These are phyloP conservation scores for Hypanus sabinus DNA, from an alignment of 2,113 vertebrate species.

Conservation along the genomic window DNA sequence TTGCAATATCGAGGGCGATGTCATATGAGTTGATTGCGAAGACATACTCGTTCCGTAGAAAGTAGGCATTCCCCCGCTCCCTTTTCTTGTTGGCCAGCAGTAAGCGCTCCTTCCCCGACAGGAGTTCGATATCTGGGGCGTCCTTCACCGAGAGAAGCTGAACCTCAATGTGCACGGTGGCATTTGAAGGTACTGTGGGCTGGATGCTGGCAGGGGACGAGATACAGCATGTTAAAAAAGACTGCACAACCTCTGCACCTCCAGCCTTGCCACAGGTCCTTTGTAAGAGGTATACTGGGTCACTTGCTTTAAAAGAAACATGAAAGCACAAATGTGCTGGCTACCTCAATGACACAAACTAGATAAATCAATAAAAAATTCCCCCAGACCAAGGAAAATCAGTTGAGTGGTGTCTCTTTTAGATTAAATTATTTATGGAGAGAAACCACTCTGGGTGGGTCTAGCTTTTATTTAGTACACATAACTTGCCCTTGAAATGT, in stretches of 20 bases:
- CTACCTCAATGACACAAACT: background rate
- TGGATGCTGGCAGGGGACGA: conserved; percentile 48
- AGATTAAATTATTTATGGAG: too few relatives aligned
- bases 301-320: background rate
- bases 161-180: conserved; percentile 71
- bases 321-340: background rate
- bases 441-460: too few relatives aligned
- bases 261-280: background rate
- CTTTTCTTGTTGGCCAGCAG: conserved; percentile 74
- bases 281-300: background rate
- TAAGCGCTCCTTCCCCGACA: conserved; percentile 66
- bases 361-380: too few relatives aligned
- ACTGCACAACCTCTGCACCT: background rate
- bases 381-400: too few relatives aligned
- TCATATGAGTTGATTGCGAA: conserved; percentile 87
- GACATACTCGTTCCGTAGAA: conserved; percentile 78
- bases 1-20: conserved; percentile 76
- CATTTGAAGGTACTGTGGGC: conserved; percentile 64
- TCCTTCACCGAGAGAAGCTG: conserved; percentile 66
- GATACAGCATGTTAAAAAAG: background rate
- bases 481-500: too few relatives aligned
- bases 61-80: conserved; percentile 80
- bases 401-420: too few relatives aligned
- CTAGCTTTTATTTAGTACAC: too few relatives aligned
- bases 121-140: conserved; percentile 71